phyloP scores from a whole-genome alignment of 2,113 vertebrate species.

The Thomomys bottae region DNA sequence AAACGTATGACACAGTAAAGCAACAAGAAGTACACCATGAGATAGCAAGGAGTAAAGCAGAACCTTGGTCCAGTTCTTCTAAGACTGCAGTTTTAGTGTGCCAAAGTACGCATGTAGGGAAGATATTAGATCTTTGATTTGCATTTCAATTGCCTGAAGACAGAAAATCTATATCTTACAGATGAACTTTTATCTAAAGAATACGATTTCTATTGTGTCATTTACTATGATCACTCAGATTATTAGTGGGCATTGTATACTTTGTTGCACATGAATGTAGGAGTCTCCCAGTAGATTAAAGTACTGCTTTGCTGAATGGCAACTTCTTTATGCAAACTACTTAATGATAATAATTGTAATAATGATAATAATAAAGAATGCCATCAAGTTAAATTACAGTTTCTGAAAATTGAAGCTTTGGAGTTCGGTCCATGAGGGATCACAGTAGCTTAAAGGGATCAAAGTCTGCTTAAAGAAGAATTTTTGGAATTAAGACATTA shows the following conservation, averaged over 20 bases:
- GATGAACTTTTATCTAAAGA: constrained; percentile 1
- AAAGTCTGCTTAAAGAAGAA: constrained; percentile 30
- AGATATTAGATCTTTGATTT: neutral
- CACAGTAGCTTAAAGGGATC: neutral
- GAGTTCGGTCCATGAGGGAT: neutral
- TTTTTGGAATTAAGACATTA: constrained; percentile 34
- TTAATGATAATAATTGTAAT: neutral
- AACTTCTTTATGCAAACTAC: too few relatives aligned
- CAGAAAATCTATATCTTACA: neutral
- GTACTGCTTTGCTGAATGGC: too few relatives aligned
- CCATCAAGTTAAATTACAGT: neutral
- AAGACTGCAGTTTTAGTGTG: neutral
- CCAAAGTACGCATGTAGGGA: neutral
- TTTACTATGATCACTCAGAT: neutral
- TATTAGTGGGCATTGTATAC: neutral
- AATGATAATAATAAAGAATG: constrained; percentile 12
- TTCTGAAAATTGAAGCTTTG: constrained; percentile 37
- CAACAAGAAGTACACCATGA: too few relatives aligned
- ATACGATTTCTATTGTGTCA: constrained; percentile 1
- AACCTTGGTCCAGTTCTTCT: neutral
- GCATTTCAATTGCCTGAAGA: neutral
- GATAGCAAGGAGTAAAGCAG: neutral
- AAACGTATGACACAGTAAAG: too few relatives aligned
- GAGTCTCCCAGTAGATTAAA: neutral
- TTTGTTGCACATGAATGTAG: neutral